These are phyloP conservation scores for Botrylloides violaceus DNA, from an alignment of 23 tunicate genomes.

Conservation along the genomic window DNA sequence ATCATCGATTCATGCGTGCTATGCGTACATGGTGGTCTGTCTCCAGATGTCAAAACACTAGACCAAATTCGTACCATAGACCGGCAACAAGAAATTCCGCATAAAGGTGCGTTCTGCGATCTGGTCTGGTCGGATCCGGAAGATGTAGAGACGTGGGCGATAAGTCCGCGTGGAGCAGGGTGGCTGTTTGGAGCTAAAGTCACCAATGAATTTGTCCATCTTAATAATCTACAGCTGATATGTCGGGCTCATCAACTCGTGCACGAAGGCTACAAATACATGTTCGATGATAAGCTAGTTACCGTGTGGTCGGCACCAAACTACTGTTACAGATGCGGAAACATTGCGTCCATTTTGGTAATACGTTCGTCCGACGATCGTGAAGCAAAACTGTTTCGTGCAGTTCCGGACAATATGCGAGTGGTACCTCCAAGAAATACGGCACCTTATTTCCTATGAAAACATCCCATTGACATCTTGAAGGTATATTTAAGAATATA, in stretches of 20 bases:
- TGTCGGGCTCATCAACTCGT: slow-evolving; percentile 98
- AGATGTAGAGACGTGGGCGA: slow-evolving; percentile 93
- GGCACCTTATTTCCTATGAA: slow-evolving; percentile 86
- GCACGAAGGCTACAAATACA: slow-evolving; percentile 90
- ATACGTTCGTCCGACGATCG: slow-evolving; percentile 62
- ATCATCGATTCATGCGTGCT: slow-evolving; percentile 75
- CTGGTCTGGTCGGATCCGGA: slow-evolving; percentile 97
- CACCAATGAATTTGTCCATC: slow-evolving; percentile 69
- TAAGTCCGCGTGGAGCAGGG: slow-evolving; percentile 83
- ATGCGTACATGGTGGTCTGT: slow-evolving; percentile 98
- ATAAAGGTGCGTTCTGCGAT: slow-evolving; percentile 96
- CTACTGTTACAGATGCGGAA: slow-evolving; percentile 94
- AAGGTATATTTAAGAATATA: too few species aligned
- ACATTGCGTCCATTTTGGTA: slow-evolving; percentile 75
- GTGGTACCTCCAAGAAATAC: slow-evolving; percentile 85
- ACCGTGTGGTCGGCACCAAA: slow-evolving; percentile 99
- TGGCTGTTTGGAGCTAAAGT: slow-evolving; percentile 97
- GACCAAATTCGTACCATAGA: slow-evolving; percentile 97
- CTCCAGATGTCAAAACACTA: slow-evolving; percentile 82
- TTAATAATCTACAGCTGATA: slow-evolving; percentile 67
- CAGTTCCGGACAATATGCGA: slow-evolving; percentile 85
- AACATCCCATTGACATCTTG: too few species aligned
- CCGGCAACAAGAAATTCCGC: slow-evolving; percentile 94
- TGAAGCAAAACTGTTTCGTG: slow-evolving; percentile 82
- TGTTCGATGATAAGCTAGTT: slow-evolving; percentile 81